Percentiles rank a stretch among this genome's conserved stretches.
Conservation (phyloP, 2,797 vertebrate genomes). For the Enteromius trimaculatus region DNA sequence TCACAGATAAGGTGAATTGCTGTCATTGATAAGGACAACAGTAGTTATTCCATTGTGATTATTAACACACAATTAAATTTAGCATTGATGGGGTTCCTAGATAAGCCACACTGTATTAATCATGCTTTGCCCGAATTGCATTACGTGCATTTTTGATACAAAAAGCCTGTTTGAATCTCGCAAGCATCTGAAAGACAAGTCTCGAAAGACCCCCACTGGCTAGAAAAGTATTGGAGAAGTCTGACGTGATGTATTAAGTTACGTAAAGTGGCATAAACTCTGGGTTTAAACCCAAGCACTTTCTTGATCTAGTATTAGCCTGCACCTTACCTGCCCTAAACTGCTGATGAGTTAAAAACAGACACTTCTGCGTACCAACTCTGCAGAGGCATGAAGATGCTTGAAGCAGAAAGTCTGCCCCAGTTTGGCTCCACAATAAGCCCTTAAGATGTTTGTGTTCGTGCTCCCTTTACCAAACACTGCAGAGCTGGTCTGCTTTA, state of each 20-base stretch:
- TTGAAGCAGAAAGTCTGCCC: conserved; percentile 50
- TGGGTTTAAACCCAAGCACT: conserved; percentile 2
- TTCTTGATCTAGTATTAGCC: conserved; percentile 1
- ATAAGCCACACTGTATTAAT: conserved; percentile 27
- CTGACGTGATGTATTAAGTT: conserved; percentile 1
- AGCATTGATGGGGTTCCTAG: conserved; percentile 27
- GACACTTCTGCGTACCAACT: conserved; percentile 16
- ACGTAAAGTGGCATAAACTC: background rate
- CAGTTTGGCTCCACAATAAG: conserved; percentile 49
- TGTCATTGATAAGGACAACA: conserved; percentile 38
- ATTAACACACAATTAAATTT: conserved; percentile 56
- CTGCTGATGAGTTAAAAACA: conserved; percentile 22
- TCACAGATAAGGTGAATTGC: conserved; percentile 20
- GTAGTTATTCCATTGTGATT: conserved; percentile 36
- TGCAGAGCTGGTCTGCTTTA: conserved; percentile 34
- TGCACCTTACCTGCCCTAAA: background rate
- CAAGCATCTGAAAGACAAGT: background rate
- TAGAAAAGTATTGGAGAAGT: conserved; percentile 3
- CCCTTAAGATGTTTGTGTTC: conserved; percentile 46
- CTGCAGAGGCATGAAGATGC: conserved; percentile 42
- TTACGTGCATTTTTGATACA: background rate
- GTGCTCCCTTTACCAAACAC: conserved; percentile 31
- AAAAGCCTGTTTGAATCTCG: background rate
- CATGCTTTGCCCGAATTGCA: conserved; percentile 8
- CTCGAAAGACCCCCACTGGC: background rate